Evolutionary conservation across 2,888 invertebrate genomes (phyloP), one percentile per base, ranked within the genome.

Genomic region (Lepetodrilus schrolli): DNA sequence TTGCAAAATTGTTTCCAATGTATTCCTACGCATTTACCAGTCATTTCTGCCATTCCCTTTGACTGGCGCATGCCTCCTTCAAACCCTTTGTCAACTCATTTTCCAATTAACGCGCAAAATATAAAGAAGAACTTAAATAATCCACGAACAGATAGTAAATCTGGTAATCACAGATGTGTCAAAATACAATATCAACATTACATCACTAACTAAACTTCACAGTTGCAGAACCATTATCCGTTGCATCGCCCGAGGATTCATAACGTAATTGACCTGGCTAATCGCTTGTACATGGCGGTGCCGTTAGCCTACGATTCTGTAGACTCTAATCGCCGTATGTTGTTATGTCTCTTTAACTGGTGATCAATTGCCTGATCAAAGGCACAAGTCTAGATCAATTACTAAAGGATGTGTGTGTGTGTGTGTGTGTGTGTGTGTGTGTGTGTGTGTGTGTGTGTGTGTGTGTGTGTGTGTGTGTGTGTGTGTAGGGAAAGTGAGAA

Each of bases 331-430:
- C 23, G 34, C 26, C 26, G 30, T 58, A 58, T 58, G 30, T 58
- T 8, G 26, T 58, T 13, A 30, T 58, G 17, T 30, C 26, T 58
- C 58, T 58, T 58, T 30, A 58, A 58, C 30, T 26, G 26, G 58
- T 1, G 26, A 58, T 58, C 34, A 34, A 58, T 58, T 58, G 58
- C 17, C 10, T 23, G 58, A 58, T 58, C 58, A 58, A 58, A 58
- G 58, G 17, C 30, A 58, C 58, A 30, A 26, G 30, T 58, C 34
- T 43, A 17, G 43, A 43, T 43, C 43, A 43, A 43, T 43, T 43
- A 43, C 43, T 17, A 43, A 43, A 43, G 13, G 43, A 43, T 17
- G 43, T 13, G n/a, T 43, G 43, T 17, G 43, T n/a, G n/a, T n/a
- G n/a, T n/a, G n/a, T n/a, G n/a, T n/a, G n/a, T n/a, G n/a, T n/a